phyloP scores from a whole-genome alignment of 2,113 vertebrate genomes.

The Callorhinus ursinus region DNA sequence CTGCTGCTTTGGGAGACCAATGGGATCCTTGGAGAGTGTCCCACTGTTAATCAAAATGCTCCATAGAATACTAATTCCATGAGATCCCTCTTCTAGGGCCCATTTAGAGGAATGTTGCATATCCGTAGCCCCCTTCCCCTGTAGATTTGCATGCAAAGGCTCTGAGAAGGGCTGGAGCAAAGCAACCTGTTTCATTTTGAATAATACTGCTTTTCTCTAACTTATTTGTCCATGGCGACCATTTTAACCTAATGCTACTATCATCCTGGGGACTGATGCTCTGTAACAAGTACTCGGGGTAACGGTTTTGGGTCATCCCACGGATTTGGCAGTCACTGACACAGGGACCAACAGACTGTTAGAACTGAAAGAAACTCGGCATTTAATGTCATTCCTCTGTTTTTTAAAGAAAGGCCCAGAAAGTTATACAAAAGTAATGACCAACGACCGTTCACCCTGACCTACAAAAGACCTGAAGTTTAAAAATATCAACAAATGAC shows the following conservation, averaged over 20 bases:
- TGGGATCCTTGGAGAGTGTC: not conserved
- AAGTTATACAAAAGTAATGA: not conserved
- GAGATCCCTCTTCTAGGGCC: not conserved
- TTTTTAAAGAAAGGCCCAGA: constrained; percentile 32
- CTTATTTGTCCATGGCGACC: not conserved
- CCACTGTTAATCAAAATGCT: not conserved
- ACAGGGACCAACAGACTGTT: not conserved
- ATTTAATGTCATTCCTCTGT: not conserved
- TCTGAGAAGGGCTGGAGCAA: not conserved
- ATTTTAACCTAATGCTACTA: not conserved
- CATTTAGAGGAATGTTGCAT: not conserved
- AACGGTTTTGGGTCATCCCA: not conserved
- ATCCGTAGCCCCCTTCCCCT: not conserved
- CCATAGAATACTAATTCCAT: not conserved
- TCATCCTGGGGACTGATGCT: not conserved
- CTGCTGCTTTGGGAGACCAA: not conserved
- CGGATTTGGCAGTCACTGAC: not conserved
- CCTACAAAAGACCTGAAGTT: constrained; percentile 12
- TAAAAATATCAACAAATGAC: constrained; percentile 17
- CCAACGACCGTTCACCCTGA: not conserved
- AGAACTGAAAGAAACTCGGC: not conserved
- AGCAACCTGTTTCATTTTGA: constrained; percentile 40
- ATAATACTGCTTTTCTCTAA: constrained; percentile 17
- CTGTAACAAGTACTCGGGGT: not conserved
- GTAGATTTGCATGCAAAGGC: not conserved